Evolutionary conservation across 2,888 invertebrate species (phyloP), one percentile per base, ranked within the genome.

Genomic region (Spodoptera picta): DNA sequence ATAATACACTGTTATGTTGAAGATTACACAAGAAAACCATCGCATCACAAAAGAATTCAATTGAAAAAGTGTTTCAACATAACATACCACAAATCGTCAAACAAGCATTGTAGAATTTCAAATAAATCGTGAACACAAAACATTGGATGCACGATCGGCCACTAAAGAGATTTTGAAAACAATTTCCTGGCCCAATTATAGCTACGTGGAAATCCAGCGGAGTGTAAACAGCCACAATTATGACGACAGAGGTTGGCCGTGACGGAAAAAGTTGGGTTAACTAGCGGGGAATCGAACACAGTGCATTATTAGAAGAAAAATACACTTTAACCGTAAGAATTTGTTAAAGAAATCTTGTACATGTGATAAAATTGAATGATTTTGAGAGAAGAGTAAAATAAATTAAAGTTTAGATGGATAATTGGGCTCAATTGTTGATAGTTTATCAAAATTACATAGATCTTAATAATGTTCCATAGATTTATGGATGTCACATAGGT

Each of bases 161-260:
- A 78, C 65, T 65, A 81, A 81, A 80, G 72, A 65, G 78, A 84
- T 81, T 81, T 69, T 60, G 72, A 69, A 72, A 81, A 83, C 82
- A 82, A 85, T 87, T 87, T 84, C 84, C 83, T 82, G 81, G 83
- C 74, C 84, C 88, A 88, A 89, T 90, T 88, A 88, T 75, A 82
- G 80, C 81, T 79, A 81, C 84, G 88, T 88, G 85, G 83, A 84
- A 73, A 86, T 83, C 77, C 84, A 85, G 72, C 84, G 83, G 80
- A 86, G 88, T 89, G 89, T 88, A 87, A 89, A 89, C 85, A 86
- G 78, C 84, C 84, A 84, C 85, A 85, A 87, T 88, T 86, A 84
- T 83, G 78, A 77, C 73, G 77, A 77, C 73, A 75, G 73, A 65
- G 73, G 70, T 74, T 58, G 75, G 80, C 75, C 81, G 76, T 81